phyloP scores from a whole-genome alignment of 2,113 vertebrate species.

The Ceratotherium simum region DNA sequence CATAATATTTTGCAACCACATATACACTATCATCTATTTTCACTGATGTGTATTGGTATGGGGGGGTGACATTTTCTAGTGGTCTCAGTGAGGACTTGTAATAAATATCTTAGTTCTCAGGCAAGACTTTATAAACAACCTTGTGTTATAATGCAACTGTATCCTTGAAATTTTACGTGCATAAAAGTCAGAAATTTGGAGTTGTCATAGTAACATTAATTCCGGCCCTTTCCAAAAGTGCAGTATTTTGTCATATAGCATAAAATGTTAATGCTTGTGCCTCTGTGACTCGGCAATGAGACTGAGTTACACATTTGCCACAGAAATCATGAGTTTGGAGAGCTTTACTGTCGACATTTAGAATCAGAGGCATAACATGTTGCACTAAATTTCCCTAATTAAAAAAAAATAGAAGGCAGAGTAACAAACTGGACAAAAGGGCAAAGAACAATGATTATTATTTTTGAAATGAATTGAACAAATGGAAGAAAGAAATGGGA shows the following conservation, averaged over 20 bases:
- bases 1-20: slow-evolving; percentile 72
- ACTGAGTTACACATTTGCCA: slow-evolving; percentile 54
- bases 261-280: slow-evolving; percentile 56
- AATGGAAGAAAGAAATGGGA: slow-evolving; percentile 63
- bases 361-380: slow-evolving; percentile 66
- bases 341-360: slow-evolving; percentile 66
- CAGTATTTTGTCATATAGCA: slow-evolving; percentile 70
- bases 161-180: slow-evolving; percentile 68
- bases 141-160: slow-evolving; percentile 44
- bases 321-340: slow-evolving; percentile 61
- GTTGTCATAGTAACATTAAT: slow-evolving; percentile 78
- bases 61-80: neutral
- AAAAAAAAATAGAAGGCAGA: slow-evolving; percentile 63
- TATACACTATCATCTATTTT: slow-evolving; percentile 40
- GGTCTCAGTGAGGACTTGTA: slow-evolving; percentile 49
- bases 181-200: slow-evolving; percentile 73
- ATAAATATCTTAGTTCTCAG: slow-evolving; percentile 56
- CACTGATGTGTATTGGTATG: neutral
- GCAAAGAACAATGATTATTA: slow-evolving; percentile 71
- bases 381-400: slow-evolving; percentile 76
- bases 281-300: slow-evolving; percentile 55
- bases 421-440: slow-evolving; percentile 76
- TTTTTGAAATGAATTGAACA: slow-evolving; percentile 70
- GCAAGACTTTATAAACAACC: slow-evolving; percentile 60
- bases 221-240: slow-evolving; percentile 64